Base-by-base conservation (phyloP, 2,113 vertebrate species). In the Syngnathoides biaculeatus region DNA sequence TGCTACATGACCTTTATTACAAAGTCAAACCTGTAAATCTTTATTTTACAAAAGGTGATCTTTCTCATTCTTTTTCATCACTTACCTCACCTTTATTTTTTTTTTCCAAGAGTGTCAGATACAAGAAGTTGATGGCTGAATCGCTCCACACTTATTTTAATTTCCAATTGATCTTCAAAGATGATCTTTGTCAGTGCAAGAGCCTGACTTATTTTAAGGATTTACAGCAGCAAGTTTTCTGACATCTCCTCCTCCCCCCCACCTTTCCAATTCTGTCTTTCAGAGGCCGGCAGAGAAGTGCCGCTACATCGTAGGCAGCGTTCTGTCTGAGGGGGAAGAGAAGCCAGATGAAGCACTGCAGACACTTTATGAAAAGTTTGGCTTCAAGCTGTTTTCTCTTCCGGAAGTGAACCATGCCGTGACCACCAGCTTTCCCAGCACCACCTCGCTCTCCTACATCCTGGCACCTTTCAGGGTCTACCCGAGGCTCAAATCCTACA, bases 381-480 rank as follows among this genome's bases (percentile, higher is more conserved):
- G 95, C 83, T 99, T 97, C 88, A 95, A 93, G 86, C 88, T 98
- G 72, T 94, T 96, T 86, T 94, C 92, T 70, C 93, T 99, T 74
- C 97, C 96, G 0, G 94, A 94, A 75, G 94, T 96, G 75, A 95
- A 92, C 84, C 95, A 98, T 0, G 95, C 94, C 26, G 95, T 99
- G 73, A 95, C 93, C 69, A 91, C 95, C 6, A 90, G 81, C 65
- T 98, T 99, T 86, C 95, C 95, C 0, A 93, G 91, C 88, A 93
- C 93, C 61, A 97, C 94, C 0, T 82, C 93, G 0, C 69, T 98
- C 69, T 98, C 97, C 61, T 85, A 95, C 69, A 88, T 95, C 71
- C 80, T 99, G 82, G 95, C 93, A 22, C 73, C 93, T 20, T 91
- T 88, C 79, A 92, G 92, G 53, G 96, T 98, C 73, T 95, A 96